phyloP scores from a whole-genome alignment of 2,113 vertebrate genomes.

The Shinisaurus crocodilurus region DNA sequence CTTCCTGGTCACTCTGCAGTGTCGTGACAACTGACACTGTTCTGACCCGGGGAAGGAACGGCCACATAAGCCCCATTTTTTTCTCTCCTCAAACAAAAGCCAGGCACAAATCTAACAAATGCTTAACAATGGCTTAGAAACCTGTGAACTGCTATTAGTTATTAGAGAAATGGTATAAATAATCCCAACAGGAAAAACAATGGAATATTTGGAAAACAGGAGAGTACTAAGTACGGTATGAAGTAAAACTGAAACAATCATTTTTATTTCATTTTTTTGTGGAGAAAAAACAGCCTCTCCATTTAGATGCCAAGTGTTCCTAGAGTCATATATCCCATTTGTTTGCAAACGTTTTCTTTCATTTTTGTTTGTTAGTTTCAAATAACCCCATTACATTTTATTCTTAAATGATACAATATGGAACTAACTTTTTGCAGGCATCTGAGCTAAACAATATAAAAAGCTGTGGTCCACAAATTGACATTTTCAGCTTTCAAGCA shows the following conservation, averaged over 20 bases:
- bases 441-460: constrained; percentile 59
- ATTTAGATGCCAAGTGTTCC: constrained; percentile 41
- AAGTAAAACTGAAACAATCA: constrained; percentile 58
- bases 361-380: constrained; percentile 63
- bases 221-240: constrained; percentile 42
- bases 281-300: constrained; percentile 26
- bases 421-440: constrained; percentile 46
- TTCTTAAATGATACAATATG: constrained; percentile 70
- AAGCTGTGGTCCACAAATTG: constrained; percentile 8
- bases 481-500: constrained; percentile 29
- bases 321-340: constrained; percentile 56
- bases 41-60: background rate
- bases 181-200: constrained; percentile 56
- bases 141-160: constrained; percentile 53
- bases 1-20: background rate
- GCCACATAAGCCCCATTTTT: constrained; percentile 35
- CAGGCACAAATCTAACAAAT: constrained; percentile 20
- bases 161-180: constrained; percentile 66
- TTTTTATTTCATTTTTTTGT: background rate
- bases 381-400: constrained; percentile 57
- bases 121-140: constrained; percentile 54
- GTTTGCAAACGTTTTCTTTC: constrained; percentile 63
- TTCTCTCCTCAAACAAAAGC: constrained; percentile 57
- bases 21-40: background rate
- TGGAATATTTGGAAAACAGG: constrained; percentile 53